These are phyloP conservation scores for Orcinus orca DNA, from an alignment of 2,113 vertebrate species.

Conservation along the genomic window DNA sequence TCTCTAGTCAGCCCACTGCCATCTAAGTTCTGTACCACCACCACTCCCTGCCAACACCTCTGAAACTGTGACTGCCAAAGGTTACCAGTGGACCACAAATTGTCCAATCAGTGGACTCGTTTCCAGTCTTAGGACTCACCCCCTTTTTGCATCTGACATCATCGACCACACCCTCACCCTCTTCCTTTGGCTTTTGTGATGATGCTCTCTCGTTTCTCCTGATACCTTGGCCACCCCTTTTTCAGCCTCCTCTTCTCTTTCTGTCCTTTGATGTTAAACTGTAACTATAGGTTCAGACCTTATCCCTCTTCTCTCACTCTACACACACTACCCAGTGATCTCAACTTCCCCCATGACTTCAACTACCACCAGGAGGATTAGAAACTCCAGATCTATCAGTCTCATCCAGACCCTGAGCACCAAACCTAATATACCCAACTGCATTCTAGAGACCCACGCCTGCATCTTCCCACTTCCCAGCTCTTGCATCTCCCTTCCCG, in stretches of 20 bases:
- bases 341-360: background rate
- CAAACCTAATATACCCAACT: background rate
- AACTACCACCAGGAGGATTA: background rate
- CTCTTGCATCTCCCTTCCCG: background rate
- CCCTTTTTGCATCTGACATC: background rate
- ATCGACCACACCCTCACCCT: background rate
- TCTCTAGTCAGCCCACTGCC: background rate
- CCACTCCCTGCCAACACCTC: background rate
- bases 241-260: background rate
- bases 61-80: constrained; percentile 33
- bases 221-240: background rate
- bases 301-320: background rate
- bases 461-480: background rate
- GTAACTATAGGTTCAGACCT: background rate
- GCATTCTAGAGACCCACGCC: background rate
- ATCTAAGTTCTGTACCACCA: constrained; percentile 13
- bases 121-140: background rate
- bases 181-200: background rate
- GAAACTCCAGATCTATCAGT: background rate
- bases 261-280: background rate
- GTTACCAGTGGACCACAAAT: constrained; percentile 33
- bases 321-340: background rate
- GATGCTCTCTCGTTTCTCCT: background rate
- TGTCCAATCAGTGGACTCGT: background rate
- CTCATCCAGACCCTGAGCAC: background rate